phyloP scores from a whole-genome alignment of 1,140 invertebrate genomes.

The Gonatopus flavifemur region DNA sequence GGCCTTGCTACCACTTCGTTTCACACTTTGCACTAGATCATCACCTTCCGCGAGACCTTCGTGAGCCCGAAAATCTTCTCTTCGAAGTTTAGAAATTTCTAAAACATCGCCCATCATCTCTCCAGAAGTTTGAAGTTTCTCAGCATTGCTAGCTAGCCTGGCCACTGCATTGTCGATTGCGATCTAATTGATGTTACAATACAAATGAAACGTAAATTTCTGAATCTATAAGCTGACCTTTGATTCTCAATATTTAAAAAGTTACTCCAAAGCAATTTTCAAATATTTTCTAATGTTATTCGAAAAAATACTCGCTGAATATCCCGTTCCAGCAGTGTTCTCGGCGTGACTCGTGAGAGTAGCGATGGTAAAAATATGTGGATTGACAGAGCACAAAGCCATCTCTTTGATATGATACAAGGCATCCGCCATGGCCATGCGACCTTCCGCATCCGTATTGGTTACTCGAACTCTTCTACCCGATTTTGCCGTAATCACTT shows the following conservation, averaged over 20 bases:
- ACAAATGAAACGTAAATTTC: constrained; percentile 7
- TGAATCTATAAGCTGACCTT: too few species aligned
- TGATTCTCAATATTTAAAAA: too few species aligned
- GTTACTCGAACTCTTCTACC: constrained; percentile 83
- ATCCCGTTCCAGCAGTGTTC: constrained; percentile 74
- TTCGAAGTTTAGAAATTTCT: constrained; percentile 84
- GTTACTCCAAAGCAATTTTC: too few species aligned
- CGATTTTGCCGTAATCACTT: constrained; percentile 83
- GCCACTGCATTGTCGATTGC: constrained; percentile 92
- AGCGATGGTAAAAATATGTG: constrained; percentile 92
- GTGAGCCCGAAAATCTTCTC: constrained; percentile 82
- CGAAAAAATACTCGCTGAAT: constrained; percentile 67
- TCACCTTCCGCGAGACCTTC: constrained; percentile 79
- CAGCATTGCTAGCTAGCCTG: constrained; percentile 61
- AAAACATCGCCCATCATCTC: constrained; percentile 84
- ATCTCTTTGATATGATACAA: constrained; percentile 78
- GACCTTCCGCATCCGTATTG: constrained; percentile 95
- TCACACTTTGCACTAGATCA: constrained; percentile 83
- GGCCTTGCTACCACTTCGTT: constrained; percentile 66
- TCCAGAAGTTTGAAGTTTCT: constrained; percentile 71
- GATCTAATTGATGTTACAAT: constrained; percentile 51
- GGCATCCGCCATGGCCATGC: constrained; percentile 94
- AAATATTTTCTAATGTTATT: too few species aligned
- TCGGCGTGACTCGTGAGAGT: constrained; percentile 90
- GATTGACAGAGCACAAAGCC: constrained; percentile 68